Evolutionary conservation across 2,797 vertebrate genomes (phyloP).

Genomic region (Haliaeetus albicilla): DNA sequence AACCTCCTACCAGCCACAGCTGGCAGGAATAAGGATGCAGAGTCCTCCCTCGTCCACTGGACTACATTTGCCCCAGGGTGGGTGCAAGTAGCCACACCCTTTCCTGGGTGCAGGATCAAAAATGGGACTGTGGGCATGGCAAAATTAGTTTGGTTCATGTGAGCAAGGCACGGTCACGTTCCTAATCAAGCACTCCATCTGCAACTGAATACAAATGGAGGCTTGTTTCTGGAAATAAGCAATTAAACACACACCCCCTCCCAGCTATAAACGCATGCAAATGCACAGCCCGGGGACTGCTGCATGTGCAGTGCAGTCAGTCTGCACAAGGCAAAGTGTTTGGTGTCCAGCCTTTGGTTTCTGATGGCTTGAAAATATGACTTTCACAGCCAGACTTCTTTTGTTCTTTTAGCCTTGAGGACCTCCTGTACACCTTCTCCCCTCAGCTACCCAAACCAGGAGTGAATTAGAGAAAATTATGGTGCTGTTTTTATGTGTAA

Average conservation of each 20-base stretch:
- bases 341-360: neutral
- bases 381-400: neutral
- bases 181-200: neutral
- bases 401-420: neutral
- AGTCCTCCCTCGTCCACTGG: neutral
- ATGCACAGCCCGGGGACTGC: neutral
- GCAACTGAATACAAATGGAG: neutral
- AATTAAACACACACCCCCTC: neutral
- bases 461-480: neutral
- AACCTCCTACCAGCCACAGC: neutral
- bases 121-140: neutral
- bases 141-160: neutral
- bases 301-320: neutral
- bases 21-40: neutral
- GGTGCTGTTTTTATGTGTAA: neutral
- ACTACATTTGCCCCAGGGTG: neutral
- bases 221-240: neutral
- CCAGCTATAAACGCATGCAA: neutral
- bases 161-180: rapidly evolving
- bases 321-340: neutral
- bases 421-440: neutral
- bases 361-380: neutral
- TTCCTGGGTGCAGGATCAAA: neutral
- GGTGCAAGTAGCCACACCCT: neutral
- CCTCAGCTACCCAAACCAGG: neutral